These are phyloP conservation scores for Vidua chalybeata DNA, from an alignment of 2,113 vertebrate species.

Conservation along the genomic window DNA sequence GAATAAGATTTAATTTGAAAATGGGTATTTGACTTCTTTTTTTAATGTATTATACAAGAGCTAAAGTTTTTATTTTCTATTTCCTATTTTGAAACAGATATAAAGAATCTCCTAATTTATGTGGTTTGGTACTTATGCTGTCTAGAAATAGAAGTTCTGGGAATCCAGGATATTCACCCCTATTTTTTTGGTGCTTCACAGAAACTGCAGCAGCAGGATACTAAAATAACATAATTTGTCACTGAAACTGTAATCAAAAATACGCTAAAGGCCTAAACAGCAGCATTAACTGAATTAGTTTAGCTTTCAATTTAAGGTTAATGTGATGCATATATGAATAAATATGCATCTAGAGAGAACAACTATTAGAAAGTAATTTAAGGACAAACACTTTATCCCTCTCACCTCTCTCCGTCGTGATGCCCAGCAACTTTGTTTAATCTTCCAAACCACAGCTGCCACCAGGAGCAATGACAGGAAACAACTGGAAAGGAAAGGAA, in stretches of 20 bases:
- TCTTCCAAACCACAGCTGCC: constrained; percentile 96
- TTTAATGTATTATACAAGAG: neutral
- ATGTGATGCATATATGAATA: neutral
- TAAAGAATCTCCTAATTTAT: neutral
- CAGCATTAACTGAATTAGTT: neutral
- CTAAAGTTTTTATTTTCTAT: neutral
- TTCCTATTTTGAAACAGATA: neutral
- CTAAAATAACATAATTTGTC: neutral
- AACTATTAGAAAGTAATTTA: neutral
- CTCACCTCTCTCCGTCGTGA: constrained; percentile 90
- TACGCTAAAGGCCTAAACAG: neutral
- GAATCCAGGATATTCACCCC: neutral
- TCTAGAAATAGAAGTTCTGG: neutral
- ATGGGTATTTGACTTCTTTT: neutral
- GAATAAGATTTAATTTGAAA: neutral
- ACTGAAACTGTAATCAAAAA: neutral
- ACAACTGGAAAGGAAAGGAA: constrained; percentile 77
- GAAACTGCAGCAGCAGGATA: neutral
- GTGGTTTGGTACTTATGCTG: neutral
- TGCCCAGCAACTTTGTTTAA: constrained; percentile 96
- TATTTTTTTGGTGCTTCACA: neutral
- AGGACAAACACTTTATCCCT: neutral
- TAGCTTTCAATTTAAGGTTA: constrained; percentile 1
- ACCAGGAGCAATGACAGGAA: constrained; percentile 94
- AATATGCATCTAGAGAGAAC: neutral